A percentile compares a stretch with the other conserved stretches of the same genome.
Conservation (phyloP, 2,113 vertebrate species). For the Syngnathus typhle region DNA sequence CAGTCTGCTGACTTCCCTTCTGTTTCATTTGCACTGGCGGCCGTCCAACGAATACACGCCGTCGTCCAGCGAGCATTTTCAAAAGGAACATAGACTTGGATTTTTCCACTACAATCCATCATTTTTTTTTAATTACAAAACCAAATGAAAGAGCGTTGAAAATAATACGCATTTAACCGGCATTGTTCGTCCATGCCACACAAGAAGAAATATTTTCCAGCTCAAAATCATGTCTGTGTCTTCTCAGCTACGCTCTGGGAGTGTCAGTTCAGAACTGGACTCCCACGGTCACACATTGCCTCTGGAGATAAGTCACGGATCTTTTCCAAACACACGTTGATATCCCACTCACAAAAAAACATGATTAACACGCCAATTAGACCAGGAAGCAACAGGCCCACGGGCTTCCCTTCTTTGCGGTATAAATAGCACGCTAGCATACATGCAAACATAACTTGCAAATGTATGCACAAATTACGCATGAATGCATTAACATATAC, state of each 20-base stretch:
- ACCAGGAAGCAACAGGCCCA: conserved; percentile 38
- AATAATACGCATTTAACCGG: conserved; percentile 6
- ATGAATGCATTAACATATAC: conserved; percentile 40
- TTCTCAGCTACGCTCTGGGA: conserved; percentile 20
- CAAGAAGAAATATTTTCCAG: conserved; percentile 49
- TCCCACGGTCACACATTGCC: conserved; percentile 38
- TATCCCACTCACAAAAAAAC: conserved; percentile 47
- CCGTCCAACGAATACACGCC: conserved; percentile 61
- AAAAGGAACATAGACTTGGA: conserved; percentile 50
- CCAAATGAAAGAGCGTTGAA: conserved; percentile 31
- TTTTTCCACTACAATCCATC: conserved; percentile 61
- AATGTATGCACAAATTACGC: conserved; percentile 32
- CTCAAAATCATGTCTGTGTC: not conserved
- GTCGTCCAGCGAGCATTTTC: conserved; percentile 53
- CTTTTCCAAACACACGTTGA: conserved; percentile 35
- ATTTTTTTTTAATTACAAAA: conserved; percentile 21
- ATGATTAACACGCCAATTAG: conserved; percentile 65
- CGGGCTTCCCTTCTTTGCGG: conserved; percentile 12
- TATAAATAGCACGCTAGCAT: conserved; percentile 29
- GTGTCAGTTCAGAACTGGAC: conserved; percentile 31
- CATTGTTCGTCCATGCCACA: conserved; percentile 43
- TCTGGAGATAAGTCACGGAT: conserved; percentile 49
- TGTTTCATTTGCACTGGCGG: conserved; percentile 64
- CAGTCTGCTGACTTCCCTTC: conserved; percentile 63
- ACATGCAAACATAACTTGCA: not conserved